Conservation (phyloP, 2,888 invertebrate species). For the Melieria crassipennis region DNA sequence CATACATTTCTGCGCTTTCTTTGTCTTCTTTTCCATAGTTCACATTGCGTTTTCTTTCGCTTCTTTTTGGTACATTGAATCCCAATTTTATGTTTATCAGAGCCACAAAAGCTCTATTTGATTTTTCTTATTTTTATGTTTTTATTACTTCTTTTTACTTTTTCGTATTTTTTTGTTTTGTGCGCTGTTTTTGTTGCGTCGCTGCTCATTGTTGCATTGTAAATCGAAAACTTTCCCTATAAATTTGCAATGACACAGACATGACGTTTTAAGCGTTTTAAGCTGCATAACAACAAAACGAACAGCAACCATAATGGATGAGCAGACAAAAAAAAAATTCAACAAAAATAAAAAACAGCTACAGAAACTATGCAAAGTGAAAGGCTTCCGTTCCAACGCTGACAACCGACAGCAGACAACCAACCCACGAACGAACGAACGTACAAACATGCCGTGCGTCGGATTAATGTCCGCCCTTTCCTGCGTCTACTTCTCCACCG, state of each 20-base stretch:
- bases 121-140: background rate
- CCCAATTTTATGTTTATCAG: too few relatives aligned
- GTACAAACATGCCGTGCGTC: too few relatives aligned
- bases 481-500: too few relatives aligned
- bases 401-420: too few relatives aligned
- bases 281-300: background rate
- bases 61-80: background rate
- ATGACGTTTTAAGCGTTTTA: background rate
- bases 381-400: too few relatives aligned
- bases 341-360: background rate
- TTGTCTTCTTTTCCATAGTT: background rate
- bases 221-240: constrained; percentile 1
- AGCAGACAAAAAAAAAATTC: background rate
- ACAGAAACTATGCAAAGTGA: too few relatives aligned
- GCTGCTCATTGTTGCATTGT: background rate
- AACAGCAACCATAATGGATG: background rate
- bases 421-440: too few relatives aligned
- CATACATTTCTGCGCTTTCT: background rate
- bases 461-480: too few relatives aligned
- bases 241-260: constrained; percentile 2
- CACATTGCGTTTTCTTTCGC: background rate
- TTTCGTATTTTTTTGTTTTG: background rate
- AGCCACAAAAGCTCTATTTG: background rate
- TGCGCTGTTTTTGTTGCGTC: background rate
- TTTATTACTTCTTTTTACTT: background rate